Conservation (phyloP, 1,140 invertebrate species). For the Bombus confusus region DNA sequence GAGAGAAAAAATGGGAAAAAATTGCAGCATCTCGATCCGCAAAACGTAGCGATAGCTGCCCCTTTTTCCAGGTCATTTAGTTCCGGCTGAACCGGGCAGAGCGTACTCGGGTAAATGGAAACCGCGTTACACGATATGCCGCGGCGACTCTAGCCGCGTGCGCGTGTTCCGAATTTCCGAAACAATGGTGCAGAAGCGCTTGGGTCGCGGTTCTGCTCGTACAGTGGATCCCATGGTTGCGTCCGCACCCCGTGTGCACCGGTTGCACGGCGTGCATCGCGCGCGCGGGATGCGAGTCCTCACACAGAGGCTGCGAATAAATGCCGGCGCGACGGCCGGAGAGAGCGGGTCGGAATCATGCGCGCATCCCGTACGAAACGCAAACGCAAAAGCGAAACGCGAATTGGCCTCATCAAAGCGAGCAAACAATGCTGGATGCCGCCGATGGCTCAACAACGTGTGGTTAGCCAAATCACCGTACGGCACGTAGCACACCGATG, state of each 20-base stretch:
- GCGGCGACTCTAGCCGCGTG: background rate
- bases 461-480: constrained; percentile 82
- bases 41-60: background rate
- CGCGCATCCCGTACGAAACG: constrained; percentile 67
- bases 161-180: background rate
- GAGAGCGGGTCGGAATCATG: constrained; percentile 33
- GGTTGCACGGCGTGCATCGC: background rate
- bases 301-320: constrained; percentile 25
- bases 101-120: constrained; percentile 6
- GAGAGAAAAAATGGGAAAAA: background rate
- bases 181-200: constrained; percentile 2
- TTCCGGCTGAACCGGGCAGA: background rate
- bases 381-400: constrained; percentile 74
- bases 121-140: constrained; percentile 38
- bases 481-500: constrained; percentile 68
- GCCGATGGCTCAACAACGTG: constrained; percentile 81
- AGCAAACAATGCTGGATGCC: constrained; percentile 81
- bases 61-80: constrained; percentile 35
- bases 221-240: background rate
- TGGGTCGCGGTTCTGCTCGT: background rate
- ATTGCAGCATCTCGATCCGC: background rate
- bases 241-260: background rate
- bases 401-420: constrained; percentile 83
- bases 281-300: background rate
- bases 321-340: background rate